phyloP scores from a whole-genome alignment of 2,888 invertebrate genomes.

The Andrena flavipes region DNA sequence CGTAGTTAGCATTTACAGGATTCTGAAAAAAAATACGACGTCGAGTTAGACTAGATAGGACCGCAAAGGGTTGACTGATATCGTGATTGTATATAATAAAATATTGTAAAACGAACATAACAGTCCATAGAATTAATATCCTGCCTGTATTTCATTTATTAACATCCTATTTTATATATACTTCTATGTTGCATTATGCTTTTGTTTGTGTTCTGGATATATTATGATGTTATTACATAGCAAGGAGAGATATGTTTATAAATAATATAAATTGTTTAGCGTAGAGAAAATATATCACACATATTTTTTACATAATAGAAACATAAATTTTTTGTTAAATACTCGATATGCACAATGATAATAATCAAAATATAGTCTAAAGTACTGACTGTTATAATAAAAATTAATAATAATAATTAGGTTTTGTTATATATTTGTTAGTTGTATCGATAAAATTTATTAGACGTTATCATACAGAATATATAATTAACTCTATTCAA shows the following conservation, averaged over 20 bases:
- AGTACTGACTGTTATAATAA: background rate
- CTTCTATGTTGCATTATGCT: background rate
- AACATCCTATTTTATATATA: conserved; percentile 3
- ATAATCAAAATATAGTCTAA: conserved; percentile 2
- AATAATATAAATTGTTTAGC: background rate
- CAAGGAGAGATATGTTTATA: background rate
- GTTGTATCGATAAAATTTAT: too few species aligned
- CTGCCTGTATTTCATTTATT: conserved; percentile 41
- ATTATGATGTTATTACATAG: background rate
- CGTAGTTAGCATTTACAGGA: too few species aligned
- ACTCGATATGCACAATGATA: background rate
- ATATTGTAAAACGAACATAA: background rate
- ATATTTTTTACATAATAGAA: background rate
- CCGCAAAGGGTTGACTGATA: background rate
- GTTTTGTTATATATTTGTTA: too few species aligned
- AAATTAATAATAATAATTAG: too few species aligned
- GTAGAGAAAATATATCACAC: background rate
- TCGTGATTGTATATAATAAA: conserved; percentile 31
- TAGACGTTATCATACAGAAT: too few species aligned
- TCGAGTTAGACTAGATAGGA: too few species aligned
- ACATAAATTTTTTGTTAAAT: background rate
- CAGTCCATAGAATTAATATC: conserved; percentile 29
- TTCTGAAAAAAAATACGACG: too few species aligned
- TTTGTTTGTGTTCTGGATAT: background rate
- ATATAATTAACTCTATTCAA: too few species aligned